These are phyloP conservation scores for Pseudochirops cupreus DNA, from an alignment of 2,797 vertebrate genomes.

Conservation along the genomic window DNA sequence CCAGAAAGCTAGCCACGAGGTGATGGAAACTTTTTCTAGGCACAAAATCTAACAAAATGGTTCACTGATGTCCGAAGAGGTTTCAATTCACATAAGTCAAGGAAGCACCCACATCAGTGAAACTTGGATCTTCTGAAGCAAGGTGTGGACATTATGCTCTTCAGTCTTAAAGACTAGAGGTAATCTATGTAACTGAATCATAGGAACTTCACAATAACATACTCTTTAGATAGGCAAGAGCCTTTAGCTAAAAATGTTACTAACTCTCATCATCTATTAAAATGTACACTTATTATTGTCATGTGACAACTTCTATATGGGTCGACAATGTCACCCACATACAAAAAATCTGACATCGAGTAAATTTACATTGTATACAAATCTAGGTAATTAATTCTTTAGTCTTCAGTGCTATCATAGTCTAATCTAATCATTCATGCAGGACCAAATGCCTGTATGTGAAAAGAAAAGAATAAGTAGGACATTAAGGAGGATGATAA, in stretches of 20 bases:
- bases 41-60: not conserved
- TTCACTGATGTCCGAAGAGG: not conserved
- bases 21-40: not conserved
- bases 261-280: not conserved
- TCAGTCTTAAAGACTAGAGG: constrained; percentile 24
- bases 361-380: not conserved
- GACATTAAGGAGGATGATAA: not conserved
- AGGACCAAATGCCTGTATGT: constrained; percentile 16
- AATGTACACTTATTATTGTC: not conserved
- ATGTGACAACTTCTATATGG: not conserved
- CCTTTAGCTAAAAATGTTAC: not conserved
- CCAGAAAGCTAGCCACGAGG: not conserved
- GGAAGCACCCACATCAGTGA: not conserved
- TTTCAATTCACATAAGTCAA: not conserved
- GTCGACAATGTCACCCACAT: constrained; percentile 16
- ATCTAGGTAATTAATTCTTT: not conserved
- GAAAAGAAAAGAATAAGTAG: constrained; percentile 10
- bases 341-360: constrained; percentile 1
- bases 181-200: constrained; percentile 8
- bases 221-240: constrained; percentile 5
- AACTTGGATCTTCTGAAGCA: not conserved
- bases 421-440: not conserved
- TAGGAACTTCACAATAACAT: not conserved
- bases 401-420: not conserved
- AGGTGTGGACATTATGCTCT: constrained; percentile 6